A percentile compares a stretch with the other conserved stretches of the same genome.
Conservation (phyloP, 2,113 vertebrate species). For the Tyto alba region DNA sequence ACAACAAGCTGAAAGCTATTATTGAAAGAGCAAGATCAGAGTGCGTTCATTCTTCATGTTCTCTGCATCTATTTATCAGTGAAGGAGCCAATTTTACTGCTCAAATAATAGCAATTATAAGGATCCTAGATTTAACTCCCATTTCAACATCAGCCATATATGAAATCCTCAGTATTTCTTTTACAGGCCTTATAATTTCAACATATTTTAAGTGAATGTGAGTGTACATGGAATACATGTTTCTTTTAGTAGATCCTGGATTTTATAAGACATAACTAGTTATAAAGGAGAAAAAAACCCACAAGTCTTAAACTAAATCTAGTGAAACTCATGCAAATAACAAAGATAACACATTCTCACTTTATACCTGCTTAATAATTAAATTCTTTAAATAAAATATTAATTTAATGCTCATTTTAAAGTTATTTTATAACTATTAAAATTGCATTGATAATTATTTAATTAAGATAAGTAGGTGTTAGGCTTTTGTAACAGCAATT, state of each 20-base stretch:
- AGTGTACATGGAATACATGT: background rate
- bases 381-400: background rate
- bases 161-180: background rate
- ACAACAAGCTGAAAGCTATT: background rate
- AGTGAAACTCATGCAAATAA: background rate
- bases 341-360: background rate
- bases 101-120: background rate
- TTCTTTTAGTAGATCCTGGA: background rate
- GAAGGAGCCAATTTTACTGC: background rate
- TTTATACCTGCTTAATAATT: background rate
- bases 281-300: background rate
- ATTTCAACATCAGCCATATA: background rate
- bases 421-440: background rate
- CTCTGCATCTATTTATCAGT: background rate
- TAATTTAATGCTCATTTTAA: background rate
- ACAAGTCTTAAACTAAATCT: background rate
- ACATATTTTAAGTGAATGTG: background rate
- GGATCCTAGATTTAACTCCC: background rate
- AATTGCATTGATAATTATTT: background rate
- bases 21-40: background rate
- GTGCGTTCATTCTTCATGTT: background rate
- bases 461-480: background rate
- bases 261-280: background rate
- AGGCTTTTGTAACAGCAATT: background rate
- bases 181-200: background rate